Base-by-base conservation (phyloP, 2,797 vertebrate genomes). In the Melopsittacus undulatus region DNA sequence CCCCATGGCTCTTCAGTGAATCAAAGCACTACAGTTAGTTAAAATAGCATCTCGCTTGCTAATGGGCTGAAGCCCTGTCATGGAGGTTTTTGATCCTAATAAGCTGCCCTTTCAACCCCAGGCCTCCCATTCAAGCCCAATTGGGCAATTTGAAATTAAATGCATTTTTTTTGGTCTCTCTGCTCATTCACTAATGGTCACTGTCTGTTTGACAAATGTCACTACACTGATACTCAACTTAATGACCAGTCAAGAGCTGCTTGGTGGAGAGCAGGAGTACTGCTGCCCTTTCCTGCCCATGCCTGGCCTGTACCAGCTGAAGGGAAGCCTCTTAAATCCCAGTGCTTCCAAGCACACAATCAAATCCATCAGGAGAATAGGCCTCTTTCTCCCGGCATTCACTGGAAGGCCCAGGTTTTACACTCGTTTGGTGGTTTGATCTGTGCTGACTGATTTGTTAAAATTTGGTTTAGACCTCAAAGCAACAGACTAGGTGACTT, bases 131-230 rank as follows among this genome's bases (percentile, higher is more conserved):
- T 95, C 83, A 91, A 93, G 92, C 49, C 87, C 92, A 92, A 78
- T 64, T 87, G 89, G 86, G 66, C 95, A 95, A 93, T 96, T 94
- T 92, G 66, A 87, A 89, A 95, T 95, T 94, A 94, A 96, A 95
- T 64, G 54, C 74, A 9, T 32, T 85, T 88, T 77, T 34, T 84
- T 94, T 63, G 42, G 21, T 92, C 78, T 87, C 74, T 67, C 67
- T 80, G 62, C 83, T 92, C 86, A 20, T 94, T 94, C 81, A 36
- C 48, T 90, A 94, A 92, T 95, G 93, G 92, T 92, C 91, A 88
- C 79, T 86, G 86, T 86, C 94, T 91, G 84, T 94, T 89, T 96
- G 94, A 96, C 89, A 96, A 96, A 97, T 96, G 90, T 77, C 88
- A 88, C 76, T 72, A 75, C 16, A 0, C 87, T 73, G 76, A 77